These are phyloP conservation scores for Plectus sambesii DNA, from an alignment of 1,140 invertebrate genomes.

Conservation along the genomic window DNA sequence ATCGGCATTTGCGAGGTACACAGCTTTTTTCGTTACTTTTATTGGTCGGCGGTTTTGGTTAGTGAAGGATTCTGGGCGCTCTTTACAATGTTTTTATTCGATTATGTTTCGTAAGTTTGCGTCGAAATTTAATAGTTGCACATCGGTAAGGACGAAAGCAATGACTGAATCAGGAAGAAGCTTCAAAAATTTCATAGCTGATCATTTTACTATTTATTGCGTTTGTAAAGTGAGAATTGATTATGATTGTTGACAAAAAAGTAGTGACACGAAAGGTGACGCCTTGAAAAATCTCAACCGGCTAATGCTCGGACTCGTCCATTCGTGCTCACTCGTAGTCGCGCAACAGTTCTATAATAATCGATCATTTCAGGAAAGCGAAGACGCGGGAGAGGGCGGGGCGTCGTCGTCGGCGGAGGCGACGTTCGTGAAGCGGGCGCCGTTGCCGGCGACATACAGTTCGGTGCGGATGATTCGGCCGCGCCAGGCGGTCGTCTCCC, in stretches of 20 bases:
- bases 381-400: constrained; percentile 13
- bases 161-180: constrained; percentile 2
- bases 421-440: neutral
- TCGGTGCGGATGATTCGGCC: constrained; percentile 26
- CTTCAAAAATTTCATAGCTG: too few relatives aligned
- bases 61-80: too few relatives aligned
- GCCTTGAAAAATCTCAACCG: constrained; percentile 10
- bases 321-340: constrained; percentile 9
- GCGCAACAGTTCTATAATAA: constrained; percentile 9
- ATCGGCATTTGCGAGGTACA: constrained; percentile 42
- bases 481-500: constrained; percentile 30
- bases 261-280: constrained; percentile 8
- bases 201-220: too few relatives aligned
- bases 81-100: too few relatives aligned
- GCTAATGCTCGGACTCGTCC: constrained; percentile 6
- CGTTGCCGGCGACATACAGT: constrained; percentile 4
- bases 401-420: constrained; percentile 3
- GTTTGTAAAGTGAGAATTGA: too few relatives aligned
- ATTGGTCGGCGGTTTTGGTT: neutral
- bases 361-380: constrained; percentile 20
- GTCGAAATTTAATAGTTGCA: too few relatives aligned
- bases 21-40: neutral
- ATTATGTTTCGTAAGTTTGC: too few relatives aligned
- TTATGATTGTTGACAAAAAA: too few relatives aligned
- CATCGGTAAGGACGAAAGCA: constrained; percentile 23